Conservation (phyloP, 2,797 vertebrate species). For the Spondyliosoma cantharus region DNA sequence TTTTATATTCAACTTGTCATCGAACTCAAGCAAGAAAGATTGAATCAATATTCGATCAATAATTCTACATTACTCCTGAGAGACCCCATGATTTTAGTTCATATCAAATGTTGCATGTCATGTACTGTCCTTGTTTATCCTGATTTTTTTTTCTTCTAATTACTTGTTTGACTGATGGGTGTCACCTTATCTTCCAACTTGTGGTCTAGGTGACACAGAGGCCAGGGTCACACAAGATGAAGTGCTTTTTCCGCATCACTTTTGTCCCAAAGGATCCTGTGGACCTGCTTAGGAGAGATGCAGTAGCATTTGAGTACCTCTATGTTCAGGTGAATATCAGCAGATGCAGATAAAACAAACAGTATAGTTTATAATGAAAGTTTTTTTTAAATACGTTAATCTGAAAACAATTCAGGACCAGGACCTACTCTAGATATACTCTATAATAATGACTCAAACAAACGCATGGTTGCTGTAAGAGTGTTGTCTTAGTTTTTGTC, state of each 20-base stretch:
- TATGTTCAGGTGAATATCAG: slow-evolving; percentile 93
- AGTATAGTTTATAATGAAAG: not conserved
- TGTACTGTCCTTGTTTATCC: not conserved
- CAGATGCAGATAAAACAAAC: not conserved
- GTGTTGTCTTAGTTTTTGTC: slow-evolving; percentile 31
- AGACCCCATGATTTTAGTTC: not conserved
- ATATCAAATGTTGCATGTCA: not conserved
- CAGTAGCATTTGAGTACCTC: slow-evolving; percentile 97
- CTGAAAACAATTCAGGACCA: not conserved
- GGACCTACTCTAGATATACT: not conserved
- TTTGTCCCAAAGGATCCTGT: slow-evolving; percentile 99
- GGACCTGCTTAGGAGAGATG: slow-evolving; percentile 95
- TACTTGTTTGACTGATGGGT: slow-evolving; percentile 41
- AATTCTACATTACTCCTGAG: not conserved
- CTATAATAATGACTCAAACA: not conserved
- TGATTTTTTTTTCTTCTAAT: too few relatives aligned
- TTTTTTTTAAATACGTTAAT: not conserved
- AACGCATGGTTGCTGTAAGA: not conserved
- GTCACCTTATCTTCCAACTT: slow-evolving; percentile 32
- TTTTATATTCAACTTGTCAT: too few relatives aligned
- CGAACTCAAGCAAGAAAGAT: not conserved
- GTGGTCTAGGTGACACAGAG: slow-evolving; percentile 93
- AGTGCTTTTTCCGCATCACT: slow-evolving; percentile 97
- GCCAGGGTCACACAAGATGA: slow-evolving; percentile 97
- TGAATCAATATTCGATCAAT: too few relatives aligned